Percentiles rank a stretch among this genome's conserved stretches.
These are phyloP conservation scores for Rhynchonycteris naso DNA, from an alignment of 2,797 vertebrate species.

Conservation along the genomic window DNA sequence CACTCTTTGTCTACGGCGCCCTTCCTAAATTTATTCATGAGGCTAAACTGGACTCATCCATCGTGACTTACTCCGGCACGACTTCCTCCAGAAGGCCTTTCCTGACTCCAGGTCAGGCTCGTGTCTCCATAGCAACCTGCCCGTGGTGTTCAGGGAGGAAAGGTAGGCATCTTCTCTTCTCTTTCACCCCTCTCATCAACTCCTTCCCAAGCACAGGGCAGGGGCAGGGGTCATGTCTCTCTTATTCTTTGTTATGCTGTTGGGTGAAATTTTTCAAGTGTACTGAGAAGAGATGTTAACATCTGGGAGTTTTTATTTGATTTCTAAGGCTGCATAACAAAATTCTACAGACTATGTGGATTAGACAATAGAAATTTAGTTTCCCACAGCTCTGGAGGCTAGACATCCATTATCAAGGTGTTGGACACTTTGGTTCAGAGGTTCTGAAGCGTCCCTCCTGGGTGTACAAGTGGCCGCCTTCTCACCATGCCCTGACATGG, in stretches of 20 bases:
- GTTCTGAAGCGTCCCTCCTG: not conserved
- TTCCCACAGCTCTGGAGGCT: not conserved
- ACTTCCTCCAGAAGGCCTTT: not conserved
- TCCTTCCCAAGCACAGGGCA: not conserved
- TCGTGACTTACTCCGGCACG: not conserved
- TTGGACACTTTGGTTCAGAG: not conserved
- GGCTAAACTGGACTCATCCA: not conserved
- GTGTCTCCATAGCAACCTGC: not conserved
- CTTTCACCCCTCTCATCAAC: not conserved
- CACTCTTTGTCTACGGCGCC: not conserved
- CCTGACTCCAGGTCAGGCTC: not conserved
- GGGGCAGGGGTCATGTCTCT: not conserved
- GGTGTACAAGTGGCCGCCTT: not conserved
- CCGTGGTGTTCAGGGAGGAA: not conserved
- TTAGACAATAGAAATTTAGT: not conserved
- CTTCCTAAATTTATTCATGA: not conserved
- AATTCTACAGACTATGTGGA: not conserved
- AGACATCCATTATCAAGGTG: no score
- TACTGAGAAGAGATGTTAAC: not conserved
- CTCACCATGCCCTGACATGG: not conserved
- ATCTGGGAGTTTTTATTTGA: not conserved
- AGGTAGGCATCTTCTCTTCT: not conserved
- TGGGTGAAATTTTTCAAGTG: not conserved
- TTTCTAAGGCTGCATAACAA: not conserved
- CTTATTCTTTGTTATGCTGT: not conserved